Percentiles rank a stretch among this genome's conserved stretches.
phyloP scores from a whole-genome alignment of 2,888 invertebrate species.

The Aspidiotus rigidus region DNA sequence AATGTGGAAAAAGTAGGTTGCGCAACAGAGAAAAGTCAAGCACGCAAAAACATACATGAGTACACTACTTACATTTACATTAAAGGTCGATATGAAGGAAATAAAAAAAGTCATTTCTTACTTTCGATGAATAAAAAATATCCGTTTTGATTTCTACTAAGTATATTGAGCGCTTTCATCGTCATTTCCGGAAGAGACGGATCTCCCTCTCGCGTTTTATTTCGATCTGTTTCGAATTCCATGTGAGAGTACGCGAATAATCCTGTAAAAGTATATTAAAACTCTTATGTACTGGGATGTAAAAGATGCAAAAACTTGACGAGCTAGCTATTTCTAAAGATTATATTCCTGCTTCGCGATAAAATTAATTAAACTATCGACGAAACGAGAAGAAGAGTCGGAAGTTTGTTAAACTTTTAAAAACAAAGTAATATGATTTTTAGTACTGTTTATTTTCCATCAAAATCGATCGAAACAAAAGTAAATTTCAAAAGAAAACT shows the following conservation, averaged over 20 bases:
- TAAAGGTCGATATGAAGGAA: slow-evolving; percentile 38
- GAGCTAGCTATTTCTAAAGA: too few species aligned
- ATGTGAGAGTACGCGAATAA: slow-evolving; percentile 68
- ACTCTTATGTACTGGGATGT: background rate
- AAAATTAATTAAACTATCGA: too few species aligned
- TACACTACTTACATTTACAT: background rate
- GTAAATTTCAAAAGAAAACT: too few species aligned
- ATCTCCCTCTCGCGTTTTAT: slow-evolving; percentile 57
- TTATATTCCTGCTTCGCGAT: too few species aligned
- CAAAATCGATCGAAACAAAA: too few species aligned
- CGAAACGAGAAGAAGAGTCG: too few species aligned
- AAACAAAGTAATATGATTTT: too few species aligned
- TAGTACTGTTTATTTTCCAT: too few species aligned
- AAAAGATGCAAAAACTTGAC: too few species aligned
- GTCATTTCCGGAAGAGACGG: slow-evolving; percentile 71
- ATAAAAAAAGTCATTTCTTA: slow-evolving; percentile 39
- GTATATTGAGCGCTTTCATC: slow-evolving; percentile 58
- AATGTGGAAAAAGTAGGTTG: too few species aligned
- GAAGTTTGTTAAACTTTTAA: too few species aligned
- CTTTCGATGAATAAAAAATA: slow-evolving; percentile 68
- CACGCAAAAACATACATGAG: background rate
- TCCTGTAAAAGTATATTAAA: slow-evolving; percentile 46
- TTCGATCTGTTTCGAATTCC: slow-evolving; percentile 67
- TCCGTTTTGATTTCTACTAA: slow-evolving; percentile 62
- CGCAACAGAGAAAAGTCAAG: too few species aligned